These are phyloP conservation scores for Urocynchramus pylzowi DNA, from an alignment of 2,113 vertebrate species.

Conservation along the genomic window DNA sequence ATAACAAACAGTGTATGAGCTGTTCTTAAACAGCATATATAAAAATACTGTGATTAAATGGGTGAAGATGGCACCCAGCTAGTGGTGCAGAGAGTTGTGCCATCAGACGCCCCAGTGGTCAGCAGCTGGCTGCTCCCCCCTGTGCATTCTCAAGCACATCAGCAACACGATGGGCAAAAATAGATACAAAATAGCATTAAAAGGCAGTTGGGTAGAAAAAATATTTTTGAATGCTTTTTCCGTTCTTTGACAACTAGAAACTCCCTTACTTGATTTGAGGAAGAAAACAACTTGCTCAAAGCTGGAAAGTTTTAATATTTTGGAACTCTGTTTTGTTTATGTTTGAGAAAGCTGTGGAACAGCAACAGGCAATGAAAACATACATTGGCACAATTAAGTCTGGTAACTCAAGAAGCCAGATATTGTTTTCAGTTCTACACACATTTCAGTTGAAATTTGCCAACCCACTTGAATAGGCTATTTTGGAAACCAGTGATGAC, in stretches of 20 bases:
- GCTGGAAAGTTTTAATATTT: slow-evolving; percentile 58
- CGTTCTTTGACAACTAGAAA: slow-evolving; percentile 51
- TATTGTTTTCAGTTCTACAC: slow-evolving; percentile 55
- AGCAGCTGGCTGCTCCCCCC: background rate
- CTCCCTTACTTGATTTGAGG: slow-evolving; percentile 7
- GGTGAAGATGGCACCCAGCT: background rate
- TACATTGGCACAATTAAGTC: slow-evolving; percentile 56
- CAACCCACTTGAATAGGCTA: slow-evolving; percentile 43
- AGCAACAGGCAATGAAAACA: slow-evolving; percentile 58
- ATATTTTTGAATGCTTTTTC: slow-evolving; percentile 42
- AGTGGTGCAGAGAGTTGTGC: background rate
- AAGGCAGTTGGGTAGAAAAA: background rate
- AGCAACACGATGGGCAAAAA: background rate
- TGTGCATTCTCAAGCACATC: background rate
- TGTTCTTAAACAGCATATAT: background rate
- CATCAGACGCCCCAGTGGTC: background rate
- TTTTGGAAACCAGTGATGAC: slow-evolving; percentile 52
- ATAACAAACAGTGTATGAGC: background rate
- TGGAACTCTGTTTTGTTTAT: slow-evolving; percentile 56
- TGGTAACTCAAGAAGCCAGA: slow-evolving; percentile 59
- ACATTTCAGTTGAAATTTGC: slow-evolving; percentile 26
- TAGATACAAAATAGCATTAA: background rate
- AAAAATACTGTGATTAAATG: background rate
- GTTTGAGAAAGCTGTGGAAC: slow-evolving; percentile 53
- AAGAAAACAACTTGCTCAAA: slow-evolving; percentile 56